These are phyloP conservation scores for Podarcis cretensis DNA, from an alignment of 2,113 vertebrate genomes.

Conservation along the genomic window DNA sequence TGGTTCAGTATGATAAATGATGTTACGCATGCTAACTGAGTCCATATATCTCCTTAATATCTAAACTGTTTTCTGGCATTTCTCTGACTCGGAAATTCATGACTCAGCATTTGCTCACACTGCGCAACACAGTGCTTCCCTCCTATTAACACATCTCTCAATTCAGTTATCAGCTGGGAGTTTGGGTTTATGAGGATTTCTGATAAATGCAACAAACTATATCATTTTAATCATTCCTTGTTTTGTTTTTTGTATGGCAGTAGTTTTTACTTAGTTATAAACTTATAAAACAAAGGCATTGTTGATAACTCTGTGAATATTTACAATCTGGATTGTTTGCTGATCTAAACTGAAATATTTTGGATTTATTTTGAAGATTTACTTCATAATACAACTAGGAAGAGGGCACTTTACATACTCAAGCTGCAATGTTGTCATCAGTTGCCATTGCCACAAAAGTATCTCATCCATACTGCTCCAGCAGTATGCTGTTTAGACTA, in stretches of 20 bases:
- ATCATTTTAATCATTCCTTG: neutral
- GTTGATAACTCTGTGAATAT: neutral
- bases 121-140: neutral
- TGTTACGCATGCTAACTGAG: constrained; percentile 54
- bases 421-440: neutral
- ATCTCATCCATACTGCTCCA: too few species aligned
- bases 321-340: neutral
- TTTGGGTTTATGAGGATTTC: neutral
- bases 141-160: neutral
- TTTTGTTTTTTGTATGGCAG: neutral
- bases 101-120: constrained; percentile 14
- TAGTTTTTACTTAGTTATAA: constrained; percentile 12
- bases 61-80: constrained; percentile 45
- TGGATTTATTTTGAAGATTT: neutral
- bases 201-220: constrained; percentile 12
- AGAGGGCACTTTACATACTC: neutral
- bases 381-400: neutral
- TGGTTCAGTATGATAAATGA: constrained; percentile 60
- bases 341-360: neutral
- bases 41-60: constrained; percentile 57
- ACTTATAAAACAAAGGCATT: neutral
- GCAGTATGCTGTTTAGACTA: neutral
- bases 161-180: neutral
- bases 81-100: constrained; percentile 27
- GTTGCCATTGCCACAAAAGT: neutral